Percentiles rank a stretch among this genome's conserved stretches.
Conservation (phyloP, 1,140 invertebrate species). For the Dendroctonus valens region DNA sequence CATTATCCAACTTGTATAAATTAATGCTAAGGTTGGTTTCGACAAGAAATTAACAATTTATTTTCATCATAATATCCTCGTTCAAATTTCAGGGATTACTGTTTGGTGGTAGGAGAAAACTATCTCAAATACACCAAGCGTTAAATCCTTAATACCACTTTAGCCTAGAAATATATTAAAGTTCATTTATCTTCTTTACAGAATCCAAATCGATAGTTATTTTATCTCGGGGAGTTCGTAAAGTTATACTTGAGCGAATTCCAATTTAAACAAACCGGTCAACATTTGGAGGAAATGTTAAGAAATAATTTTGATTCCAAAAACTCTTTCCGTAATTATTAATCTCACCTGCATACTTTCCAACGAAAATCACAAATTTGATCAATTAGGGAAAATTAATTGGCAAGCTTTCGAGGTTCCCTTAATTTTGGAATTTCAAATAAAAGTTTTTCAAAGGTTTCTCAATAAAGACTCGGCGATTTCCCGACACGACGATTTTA, state of each 20-base stretch:
- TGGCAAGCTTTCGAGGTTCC: conserved; percentile 5
- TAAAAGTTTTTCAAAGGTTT: too few relatives aligned
- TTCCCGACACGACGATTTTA: too few relatives aligned
- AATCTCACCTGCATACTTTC: conserved; percentile 11
- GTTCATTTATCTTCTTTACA: conserved; percentile 6
- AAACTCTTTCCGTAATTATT: conserved; percentile 18
- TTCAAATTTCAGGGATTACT: neutral
- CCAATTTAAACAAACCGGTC: conserved; percentile 9
- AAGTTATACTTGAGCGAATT: conserved; percentile 12
- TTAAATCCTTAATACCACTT: conserved; percentile 4
- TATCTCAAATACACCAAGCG: neutral
- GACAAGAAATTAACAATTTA: too few relatives aligned
- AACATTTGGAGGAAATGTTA: neutral
- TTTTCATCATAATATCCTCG: too few relatives aligned
- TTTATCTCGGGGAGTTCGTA: conserved; percentile 10
- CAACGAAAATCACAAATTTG: conserved; percentile 8
- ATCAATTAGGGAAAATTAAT: conserved; percentile 16
- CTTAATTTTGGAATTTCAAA: neutral
- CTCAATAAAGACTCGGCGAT: too few relatives aligned
- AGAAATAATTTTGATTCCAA: conserved; percentile 1
- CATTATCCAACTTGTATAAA: too few relatives aligned
- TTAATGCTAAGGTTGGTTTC: too few relatives aligned
- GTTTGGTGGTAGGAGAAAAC: neutral
- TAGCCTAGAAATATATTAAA: conserved; percentile 7
- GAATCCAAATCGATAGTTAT: conserved; percentile 9